Conservation (phyloP, 2,113 vertebrate genomes). For the human region GRCh38 chr2:241000001-241000500, state of each 20-base stretch:
- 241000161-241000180: neutral
- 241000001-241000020: neutral
- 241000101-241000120: neutral
- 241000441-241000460: neutral
- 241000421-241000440: neutral
- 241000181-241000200: fast-evolving
- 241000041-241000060: fast-evolving
- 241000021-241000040: neutral
- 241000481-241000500: neutral
- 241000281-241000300: neutral
- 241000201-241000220: fast-evolving
- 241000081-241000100: neutral
- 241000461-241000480: neutral
- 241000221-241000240: neutral
- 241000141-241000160: fast-evolving
- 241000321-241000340: neutral
- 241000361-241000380: neutral
- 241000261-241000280: neutral
- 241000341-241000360: too few relatives aligned
- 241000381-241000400: neutral
- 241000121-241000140: neutral
- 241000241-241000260: neutral
- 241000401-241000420: neutral
- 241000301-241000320: neutral
- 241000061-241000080: too few relatives aligned